Base-by-base conservation (phyloP, 1,140 invertebrate genomes). In the Drosophila dunni region DNA sequence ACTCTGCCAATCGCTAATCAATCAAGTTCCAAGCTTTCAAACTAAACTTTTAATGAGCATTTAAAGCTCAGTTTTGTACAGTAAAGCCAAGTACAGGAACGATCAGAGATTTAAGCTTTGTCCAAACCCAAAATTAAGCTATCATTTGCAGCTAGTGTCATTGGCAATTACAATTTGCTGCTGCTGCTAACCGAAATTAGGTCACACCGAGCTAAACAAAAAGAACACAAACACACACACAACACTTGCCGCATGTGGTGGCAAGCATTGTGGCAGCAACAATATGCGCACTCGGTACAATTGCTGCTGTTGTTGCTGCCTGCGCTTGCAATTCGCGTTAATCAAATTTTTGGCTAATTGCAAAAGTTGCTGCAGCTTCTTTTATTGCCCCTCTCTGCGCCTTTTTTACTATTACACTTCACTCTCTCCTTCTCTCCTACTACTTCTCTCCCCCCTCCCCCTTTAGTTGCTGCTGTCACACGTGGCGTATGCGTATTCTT, bases 161-260 rank as follows among this genome's bases (percentile, higher is more conserved):
- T 33, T 38, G 3, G 15, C 20, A 34, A 0, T 44, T 29, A 8
- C 20, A 20, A 0, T 44, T 29, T 29, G 29, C n/a, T 48, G 15
- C 0, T 3, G 29, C 57, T 46, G 53, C 44, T 40, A 4, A 11
- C 45, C 36, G 57, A 57, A 85, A 85, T 78, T 85, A 63, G 81
- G 81, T 85, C 81, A 84, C 66, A 75, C 69, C 62, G 68, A 64
- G 71, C 20, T 36, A 17, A 79, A 50, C 62, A 67, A 51, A 56
- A 67, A 10, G 48, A 29, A 42, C 54, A 64, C 36, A 68, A 46
- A 66, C 58, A 78, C 56, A 51, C 57, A 29, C 29, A 15, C 24
- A 42, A 63, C 36, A 45, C 64, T 81, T 84, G 81, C 73, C 50
- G 65, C 69, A 85, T 78, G 79, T 74, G 78, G 50, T 36, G 50